A percentile compares a stretch with the other conserved stretches of the same genome.
phyloP scores from a whole-genome alignment of 2,888 invertebrate genomes.

The Fissipunctia ypsillon region DNA sequence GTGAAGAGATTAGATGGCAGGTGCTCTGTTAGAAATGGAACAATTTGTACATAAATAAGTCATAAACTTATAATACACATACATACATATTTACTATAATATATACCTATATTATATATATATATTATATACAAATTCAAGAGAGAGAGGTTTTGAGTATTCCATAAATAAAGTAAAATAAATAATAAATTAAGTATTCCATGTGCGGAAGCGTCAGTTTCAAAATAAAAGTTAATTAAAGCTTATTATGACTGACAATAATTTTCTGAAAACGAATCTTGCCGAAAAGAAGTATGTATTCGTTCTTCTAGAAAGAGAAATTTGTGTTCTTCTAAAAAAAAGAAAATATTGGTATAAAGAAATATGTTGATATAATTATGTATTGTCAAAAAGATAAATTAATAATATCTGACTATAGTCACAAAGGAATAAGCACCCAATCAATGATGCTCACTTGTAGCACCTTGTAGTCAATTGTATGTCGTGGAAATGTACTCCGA shows the following conservation, averaged over 20 bases:
- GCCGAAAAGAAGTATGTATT: background rate
- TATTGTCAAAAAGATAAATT: background rate
- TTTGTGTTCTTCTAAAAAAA: too few relatives aligned
- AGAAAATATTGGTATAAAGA: background rate
- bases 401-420: conserved; percentile 1
- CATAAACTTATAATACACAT: too few relatives aligned
- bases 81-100: too few relatives aligned
- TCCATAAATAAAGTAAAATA: too few relatives aligned
- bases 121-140: too few relatives aligned
- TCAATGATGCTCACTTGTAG: conserved; percentile 22
- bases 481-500: conserved; percentile 7
- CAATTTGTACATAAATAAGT: too few relatives aligned
- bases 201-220: background rate
- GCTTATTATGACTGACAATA: background rate
- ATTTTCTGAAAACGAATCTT: background rate
- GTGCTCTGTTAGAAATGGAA: too few relatives aligned
- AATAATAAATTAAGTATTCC: too few relatives aligned
- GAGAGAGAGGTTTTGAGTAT: too few relatives aligned
- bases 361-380: background rate
- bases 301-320: too few relatives aligned
- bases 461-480: background rate
- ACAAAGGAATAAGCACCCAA: conserved; percentile 13
- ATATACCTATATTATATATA: too few relatives aligned
- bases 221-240: background rate
- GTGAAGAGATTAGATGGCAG: too few relatives aligned